Percentiles rank a stretch among this genome's conserved stretches.
Conservation (phyloP, 2,797 vertebrate species). For the Pristis pectinata region DNA sequence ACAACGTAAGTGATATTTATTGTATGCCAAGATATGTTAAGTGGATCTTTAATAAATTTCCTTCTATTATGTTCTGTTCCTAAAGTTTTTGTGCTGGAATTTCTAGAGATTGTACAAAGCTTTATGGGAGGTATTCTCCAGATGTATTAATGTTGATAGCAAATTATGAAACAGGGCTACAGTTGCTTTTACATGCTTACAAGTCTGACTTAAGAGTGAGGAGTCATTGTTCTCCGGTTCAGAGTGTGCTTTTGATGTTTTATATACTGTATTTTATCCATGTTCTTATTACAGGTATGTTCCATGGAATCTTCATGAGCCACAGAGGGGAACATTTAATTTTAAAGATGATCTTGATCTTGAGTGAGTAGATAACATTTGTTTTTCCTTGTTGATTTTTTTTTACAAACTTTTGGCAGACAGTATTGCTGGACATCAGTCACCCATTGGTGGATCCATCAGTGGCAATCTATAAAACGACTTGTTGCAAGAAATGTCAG, state of each 20-base stretch:
- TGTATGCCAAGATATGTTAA: no score
- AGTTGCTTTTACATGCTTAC: not conserved
- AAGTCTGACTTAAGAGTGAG: not conserved
- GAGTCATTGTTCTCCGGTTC: no score
- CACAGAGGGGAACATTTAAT: slow-evolving; percentile 68
- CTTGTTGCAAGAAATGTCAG: not conserved
- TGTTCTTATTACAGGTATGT: slow-evolving; percentile 63
- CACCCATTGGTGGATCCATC: not conserved
- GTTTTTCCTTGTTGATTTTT: not conserved
- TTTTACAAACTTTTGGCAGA: no score
- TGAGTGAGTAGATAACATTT: slow-evolving; percentile 57
- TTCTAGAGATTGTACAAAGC: not conserved
- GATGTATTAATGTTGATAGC: not conserved
- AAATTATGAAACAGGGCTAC: not conserved
- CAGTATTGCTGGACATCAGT: not conserved
- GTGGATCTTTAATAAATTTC: not conserved
- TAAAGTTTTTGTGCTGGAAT: not conserved
- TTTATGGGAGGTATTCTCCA: not conserved
- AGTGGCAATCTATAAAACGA: not conserved
- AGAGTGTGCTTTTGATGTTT: not conserved
- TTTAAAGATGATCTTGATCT: slow-evolving; percentile 80
- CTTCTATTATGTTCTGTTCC: not conserved
- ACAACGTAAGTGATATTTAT: slow-evolving; percentile 66
- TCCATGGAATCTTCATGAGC: slow-evolving; percentile 86
- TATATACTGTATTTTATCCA: not conserved